phyloP scores from a whole-genome alignment of 2,888 invertebrate genomes.

The Hyposoter didymator region DNA sequence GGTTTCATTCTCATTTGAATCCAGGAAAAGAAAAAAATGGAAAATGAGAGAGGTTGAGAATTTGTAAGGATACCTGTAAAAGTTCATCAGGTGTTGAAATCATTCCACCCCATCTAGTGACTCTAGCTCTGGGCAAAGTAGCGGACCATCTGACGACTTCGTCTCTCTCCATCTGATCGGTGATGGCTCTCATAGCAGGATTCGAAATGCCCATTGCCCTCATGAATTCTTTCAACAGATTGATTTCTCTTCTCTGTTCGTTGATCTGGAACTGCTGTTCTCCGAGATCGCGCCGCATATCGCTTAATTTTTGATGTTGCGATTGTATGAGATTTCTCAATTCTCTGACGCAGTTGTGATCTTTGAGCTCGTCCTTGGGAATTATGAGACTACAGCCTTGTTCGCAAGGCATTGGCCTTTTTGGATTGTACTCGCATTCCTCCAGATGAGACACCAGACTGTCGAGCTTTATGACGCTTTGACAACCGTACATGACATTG shows the following conservation, averaged over 20 bases:
- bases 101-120: slow-evolving; percentile 99
- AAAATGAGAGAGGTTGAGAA: slow-evolving; percentile 4
- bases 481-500: slow-evolving; percentile 95
- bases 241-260: slow-evolving; percentile 95
- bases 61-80: slow-evolving; percentile 88
- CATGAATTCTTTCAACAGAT: slow-evolving; percentile 96
- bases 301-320: slow-evolving; percentile 94
- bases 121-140: slow-evolving; percentile 92
- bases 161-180: slow-evolving; percentile 97
- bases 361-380: slow-evolving; percentile 97
- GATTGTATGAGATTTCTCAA: slow-evolving; percentile 92
- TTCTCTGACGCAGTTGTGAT: slow-evolving; percentile 97
- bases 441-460: slow-evolving; percentile 92
- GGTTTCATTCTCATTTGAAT: not conserved
- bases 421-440: slow-evolving; percentile 97
- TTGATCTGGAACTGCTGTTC: slow-evolving; percentile 95
- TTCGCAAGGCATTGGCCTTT: slow-evolving; percentile 96
- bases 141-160: slow-evolving; percentile 96
- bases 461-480: slow-evolving; percentile 94
- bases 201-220: slow-evolving; percentile 96
- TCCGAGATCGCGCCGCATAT: slow-evolving; percentile 93
- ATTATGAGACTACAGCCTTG: slow-evolving; percentile 97
- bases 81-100: slow-evolving; percentile 98
- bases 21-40: not conserved
- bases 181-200: slow-evolving; percentile 95